phyloP scores from a whole-genome alignment of 2,888 invertebrate species.

The Mythimna albipuncta region DNA sequence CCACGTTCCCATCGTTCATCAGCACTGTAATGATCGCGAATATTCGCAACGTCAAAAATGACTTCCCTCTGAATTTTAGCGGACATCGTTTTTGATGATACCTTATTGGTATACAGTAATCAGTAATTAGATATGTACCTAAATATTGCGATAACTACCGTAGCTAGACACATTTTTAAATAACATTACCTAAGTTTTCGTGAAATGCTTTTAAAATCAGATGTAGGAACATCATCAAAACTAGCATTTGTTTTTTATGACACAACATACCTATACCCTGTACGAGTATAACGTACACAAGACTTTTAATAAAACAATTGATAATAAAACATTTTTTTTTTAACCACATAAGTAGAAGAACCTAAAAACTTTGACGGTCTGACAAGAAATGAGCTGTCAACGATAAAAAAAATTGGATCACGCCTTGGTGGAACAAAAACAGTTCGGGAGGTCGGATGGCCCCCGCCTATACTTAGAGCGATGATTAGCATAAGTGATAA shows the following conservation, averaged over 20 bases:
- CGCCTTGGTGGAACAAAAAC: constrained; percentile 44
- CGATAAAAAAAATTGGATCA: constrained; percentile 45
- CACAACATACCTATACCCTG: constrained; percentile 2
- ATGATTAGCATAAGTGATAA: constrained; percentile 55
- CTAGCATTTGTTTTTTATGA: constrained; percentile 6
- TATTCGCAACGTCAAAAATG: constrained; percentile 60
- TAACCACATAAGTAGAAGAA: constrained; percentile 20
- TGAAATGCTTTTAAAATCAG: not conserved
- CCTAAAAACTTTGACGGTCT: constrained; percentile 42
- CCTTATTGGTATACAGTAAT: too few species aligned
- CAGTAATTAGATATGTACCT: too few species aligned
- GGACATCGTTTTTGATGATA: constrained; percentile 2
- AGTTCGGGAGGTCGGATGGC: constrained; percentile 31
- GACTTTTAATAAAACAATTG: constrained; percentile 26
- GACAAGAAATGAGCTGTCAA: constrained; percentile 44
- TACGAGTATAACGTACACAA: constrained; percentile 17
- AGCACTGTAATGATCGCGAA: constrained; percentile 69
- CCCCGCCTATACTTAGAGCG: constrained; percentile 27
- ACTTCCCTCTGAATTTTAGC: constrained; percentile 39
- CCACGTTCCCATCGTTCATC: constrained; percentile 70
- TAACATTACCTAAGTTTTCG: constrained; percentile 5
- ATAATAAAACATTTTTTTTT: constrained; percentile 40
- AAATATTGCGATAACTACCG: not conserved
- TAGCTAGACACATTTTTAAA: not conserved
- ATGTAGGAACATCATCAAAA: not conserved